Evolutionary conservation across 2,113 vertebrate genomes (phyloP).

Genomic region (Pica pica): DNA sequence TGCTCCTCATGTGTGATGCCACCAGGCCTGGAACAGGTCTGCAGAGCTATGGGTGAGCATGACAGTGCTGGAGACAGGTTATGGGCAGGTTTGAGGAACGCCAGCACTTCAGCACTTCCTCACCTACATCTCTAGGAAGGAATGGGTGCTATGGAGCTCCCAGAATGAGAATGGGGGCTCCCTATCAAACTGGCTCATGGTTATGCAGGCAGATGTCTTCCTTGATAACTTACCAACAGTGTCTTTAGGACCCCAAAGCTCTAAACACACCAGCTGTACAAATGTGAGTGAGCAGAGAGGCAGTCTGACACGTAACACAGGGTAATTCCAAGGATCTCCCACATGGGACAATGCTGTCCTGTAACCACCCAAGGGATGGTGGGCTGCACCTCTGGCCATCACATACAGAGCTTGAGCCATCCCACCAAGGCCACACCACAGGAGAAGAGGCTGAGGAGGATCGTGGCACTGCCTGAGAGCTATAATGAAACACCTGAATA

Average conservation of each 20-base stretch:
- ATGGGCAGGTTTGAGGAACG: neutral
- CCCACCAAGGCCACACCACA: neutral
- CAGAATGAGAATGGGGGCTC: neutral
- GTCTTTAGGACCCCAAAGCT: neutral
- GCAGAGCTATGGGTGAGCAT: neutral
- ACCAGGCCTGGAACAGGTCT: neutral
- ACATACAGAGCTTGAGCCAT: neutral
- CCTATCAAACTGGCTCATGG: neutral
- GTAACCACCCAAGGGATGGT: accelerated
- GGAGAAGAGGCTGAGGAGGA: neutral
- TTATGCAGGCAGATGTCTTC: neutral
- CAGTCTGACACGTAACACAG: neutral
- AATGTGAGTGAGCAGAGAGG: neutral
- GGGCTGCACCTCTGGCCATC: neutral
- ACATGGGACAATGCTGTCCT: accelerated
- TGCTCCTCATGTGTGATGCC: neutral
- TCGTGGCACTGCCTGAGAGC: neutral
- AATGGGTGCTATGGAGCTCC: neutral
- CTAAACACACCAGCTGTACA: neutral
- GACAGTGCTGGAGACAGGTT: neutral
- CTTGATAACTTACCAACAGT: neutral
- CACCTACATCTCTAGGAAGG: neutral
- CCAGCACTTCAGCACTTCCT: neutral
- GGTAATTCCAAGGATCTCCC: neutral
- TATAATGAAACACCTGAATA: neutral